Evolutionary conservation across 2,113 vertebrate species (phyloP).

Genomic region (Psilopogon haemacephalus): DNA sequence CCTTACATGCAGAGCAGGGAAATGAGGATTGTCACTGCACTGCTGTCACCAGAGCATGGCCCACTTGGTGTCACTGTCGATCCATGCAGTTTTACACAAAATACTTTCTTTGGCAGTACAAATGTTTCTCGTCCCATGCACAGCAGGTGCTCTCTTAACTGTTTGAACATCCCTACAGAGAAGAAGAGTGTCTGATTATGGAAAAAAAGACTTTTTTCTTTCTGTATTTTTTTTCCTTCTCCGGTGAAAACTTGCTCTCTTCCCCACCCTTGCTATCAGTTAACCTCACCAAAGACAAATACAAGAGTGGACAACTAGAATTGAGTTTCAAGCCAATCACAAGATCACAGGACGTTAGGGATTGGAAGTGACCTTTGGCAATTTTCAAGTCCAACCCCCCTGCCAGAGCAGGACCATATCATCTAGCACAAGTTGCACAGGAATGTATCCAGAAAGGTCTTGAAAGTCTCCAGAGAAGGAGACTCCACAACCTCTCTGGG

Average conservation of each 20-base stretch:
- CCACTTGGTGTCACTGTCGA: slow-evolving; percentile 74
- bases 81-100: background rate
- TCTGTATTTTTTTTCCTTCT: background rate
- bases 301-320: background rate
- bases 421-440: no score
- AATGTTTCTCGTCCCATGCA: slow-evolving; percentile 46
- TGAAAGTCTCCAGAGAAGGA: no score
- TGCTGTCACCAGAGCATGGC: background rate
- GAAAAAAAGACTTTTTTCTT: background rate
- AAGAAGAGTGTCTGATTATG: slow-evolving; percentile 68
- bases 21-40: background rate
- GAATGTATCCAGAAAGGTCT: no score
- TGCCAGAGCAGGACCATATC: no score
- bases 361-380: no score
- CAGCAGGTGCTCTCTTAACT: slow-evolving; percentile 45
- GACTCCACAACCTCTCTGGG: no score
- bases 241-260: background rate
- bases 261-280: background rate
- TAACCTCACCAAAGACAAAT: background rate
- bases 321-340: background rate
- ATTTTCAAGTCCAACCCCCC: no score
- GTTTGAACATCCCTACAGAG: slow-evolving; percentile 72
- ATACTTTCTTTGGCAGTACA: background rate
- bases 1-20: background rate
- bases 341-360: no score